Percentiles rank a stretch among this genome's conserved stretches.
Conservation (phyloP, 2,888 invertebrate genomes). For the Romanomermis culicivorax region DNA sequence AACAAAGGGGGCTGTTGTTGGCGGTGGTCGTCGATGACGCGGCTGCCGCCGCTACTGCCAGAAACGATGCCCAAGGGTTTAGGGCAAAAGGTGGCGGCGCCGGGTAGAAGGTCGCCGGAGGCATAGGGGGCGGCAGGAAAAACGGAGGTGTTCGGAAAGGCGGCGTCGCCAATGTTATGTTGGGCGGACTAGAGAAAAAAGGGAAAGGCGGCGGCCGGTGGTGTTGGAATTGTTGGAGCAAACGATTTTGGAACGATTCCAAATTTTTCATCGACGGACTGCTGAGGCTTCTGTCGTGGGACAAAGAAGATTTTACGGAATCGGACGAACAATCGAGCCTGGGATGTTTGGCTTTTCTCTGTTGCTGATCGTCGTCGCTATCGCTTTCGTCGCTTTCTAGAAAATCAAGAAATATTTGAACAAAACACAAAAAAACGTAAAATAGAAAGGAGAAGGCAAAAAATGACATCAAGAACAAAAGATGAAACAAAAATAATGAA, state of each 20-base stretch:
- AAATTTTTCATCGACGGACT: neutral
- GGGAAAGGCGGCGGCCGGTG: neutral
- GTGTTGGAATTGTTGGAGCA: neutral
- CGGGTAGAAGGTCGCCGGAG: too few relatives aligned
- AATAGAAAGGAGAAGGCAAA: neutral
- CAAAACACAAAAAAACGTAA: neutral
- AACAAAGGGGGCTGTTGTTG: neutral
- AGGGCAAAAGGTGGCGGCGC: too few relatives aligned
- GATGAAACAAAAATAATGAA: too few relatives aligned
- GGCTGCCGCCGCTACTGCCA: neutral
- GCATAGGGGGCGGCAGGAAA: too few relatives aligned
- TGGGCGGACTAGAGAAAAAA: constrained; percentile 43
- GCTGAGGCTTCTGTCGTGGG: neutral
- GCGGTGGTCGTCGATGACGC: neutral
- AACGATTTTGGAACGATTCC: neutral
- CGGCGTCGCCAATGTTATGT: constrained; percentile 42
- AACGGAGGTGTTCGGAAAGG: too few relatives aligned
- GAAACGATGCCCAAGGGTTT: neutral
- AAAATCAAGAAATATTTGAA: neutral
- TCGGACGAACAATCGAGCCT: neutral
- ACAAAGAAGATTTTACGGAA: neutral
- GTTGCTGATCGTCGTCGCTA: neutral
- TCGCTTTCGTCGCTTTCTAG: neutral
- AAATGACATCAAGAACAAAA: too few relatives aligned
- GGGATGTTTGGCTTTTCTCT: neutral